These are phyloP conservation scores for Antheraea yamamai DNA, from an alignment of 2,888 invertebrate genomes.

Conservation along the genomic window DNA sequence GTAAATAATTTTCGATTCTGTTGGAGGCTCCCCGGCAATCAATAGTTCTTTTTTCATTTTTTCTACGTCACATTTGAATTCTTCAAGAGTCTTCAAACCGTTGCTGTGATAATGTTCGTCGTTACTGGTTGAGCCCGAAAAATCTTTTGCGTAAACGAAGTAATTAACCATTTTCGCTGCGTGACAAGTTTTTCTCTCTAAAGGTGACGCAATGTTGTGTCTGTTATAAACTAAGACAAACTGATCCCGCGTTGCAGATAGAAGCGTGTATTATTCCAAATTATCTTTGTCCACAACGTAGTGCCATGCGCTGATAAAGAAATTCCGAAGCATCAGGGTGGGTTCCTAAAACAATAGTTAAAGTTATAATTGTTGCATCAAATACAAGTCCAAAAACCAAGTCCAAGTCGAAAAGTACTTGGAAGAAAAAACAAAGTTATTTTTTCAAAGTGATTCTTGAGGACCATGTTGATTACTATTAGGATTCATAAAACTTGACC, in stretches of 20 bases:
- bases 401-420: no score
- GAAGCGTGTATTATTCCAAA: no score
- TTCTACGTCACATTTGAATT: constrained; percentile 38
- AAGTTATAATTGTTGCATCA: no score
- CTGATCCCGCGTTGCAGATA: neutral
- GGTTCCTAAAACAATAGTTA: constrained; percentile 1
- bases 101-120: constrained; percentile 34
- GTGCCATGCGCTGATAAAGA: neutral
- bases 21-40: constrained; percentile 13
- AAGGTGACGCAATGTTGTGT: constrained; percentile 7
- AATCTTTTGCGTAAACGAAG: constrained; percentile 36
- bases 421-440: no score
- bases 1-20: no score
- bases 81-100: constrained; percentile 35
- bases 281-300: no score
- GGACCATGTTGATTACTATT: no score
- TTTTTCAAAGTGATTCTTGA: no score
- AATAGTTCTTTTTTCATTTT: constrained; percentile 30
- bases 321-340: neutral
- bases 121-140: constrained; percentile 23
- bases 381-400: no score
- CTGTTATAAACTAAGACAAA: constrained; percentile 17
- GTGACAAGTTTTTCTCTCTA: constrained; percentile 9
- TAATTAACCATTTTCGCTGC: constrained; percentile 30
- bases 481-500: no score